Evolutionary conservation across 2,888 invertebrate species (phyloP), one percentile per base, ranked within the genome.

Genomic region (Campoletis raptor): DNA sequence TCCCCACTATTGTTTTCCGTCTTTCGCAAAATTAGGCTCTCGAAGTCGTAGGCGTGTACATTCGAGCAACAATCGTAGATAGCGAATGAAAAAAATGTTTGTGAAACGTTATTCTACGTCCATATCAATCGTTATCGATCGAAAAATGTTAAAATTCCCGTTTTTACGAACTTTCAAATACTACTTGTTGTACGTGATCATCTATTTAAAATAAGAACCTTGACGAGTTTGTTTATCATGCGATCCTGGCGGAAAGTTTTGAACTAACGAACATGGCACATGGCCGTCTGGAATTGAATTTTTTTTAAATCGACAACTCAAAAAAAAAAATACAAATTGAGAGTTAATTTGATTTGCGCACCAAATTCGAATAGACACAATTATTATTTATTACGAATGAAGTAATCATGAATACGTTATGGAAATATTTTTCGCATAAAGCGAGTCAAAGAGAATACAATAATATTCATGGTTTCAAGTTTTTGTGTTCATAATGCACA

Each of bases 1-100:
- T 52, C 48, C 73, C 73, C 37, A 37, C n/a, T 37, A 73, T 73
- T n/a, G 30, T n/a, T 52, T 36, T 52, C 12, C n/a, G n/a, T 36
- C 48, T 48, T 48, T 18, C 70, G 30, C 45, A 24, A 30, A 70
- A 30, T 48, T 24, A 18, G 24, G 12, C 42, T 70, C 67, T 18
- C 18, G 24, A 1, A 15, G 48, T 30, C 24, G 70, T 45, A 70
- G 15, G 30, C 45, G 45, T 30, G 45, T 42, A 48, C 45, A 48
- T 30, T 30, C 15, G 21, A 15, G 15, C 24, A 70, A 70, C 10
- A 40, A 48, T 8, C 48, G 48, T 30, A 24, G 3, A 8, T 48
- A 8, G 30, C 30, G 30, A 30, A 30, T 6, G 7, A 24, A 24
- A 18, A 48, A 15, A 70, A 18, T 18, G 15, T 2, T 40, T 37